Evolutionary conservation across 2,113 vertebrate genomes (phyloP), one percentile per base, ranked within the genome.

Genomic region (Rhea pennata): DNA sequence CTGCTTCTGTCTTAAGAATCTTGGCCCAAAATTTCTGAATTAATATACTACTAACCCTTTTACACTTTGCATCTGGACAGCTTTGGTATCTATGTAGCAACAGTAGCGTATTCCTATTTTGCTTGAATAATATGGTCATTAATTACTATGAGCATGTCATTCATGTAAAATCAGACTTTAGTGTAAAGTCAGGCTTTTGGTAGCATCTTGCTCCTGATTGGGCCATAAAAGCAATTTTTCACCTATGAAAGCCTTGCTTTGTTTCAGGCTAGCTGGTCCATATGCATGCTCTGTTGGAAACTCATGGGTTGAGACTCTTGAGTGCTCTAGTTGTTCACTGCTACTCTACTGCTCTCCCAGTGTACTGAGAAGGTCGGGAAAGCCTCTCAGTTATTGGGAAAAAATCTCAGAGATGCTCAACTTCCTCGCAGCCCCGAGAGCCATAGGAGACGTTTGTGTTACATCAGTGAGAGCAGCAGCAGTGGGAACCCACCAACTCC

Each of bases 371-470:
- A 64, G 51, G 26, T 71, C 3, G 8, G 54, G 15, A 7, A 89
- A 8, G n/a, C 4, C 10, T 67, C 19, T 5, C 17, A 46, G 14
- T 74, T 84, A 8, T 2, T 21, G 50, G 46, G 12, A 75, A n/a
- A 69, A 12, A 15, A 36, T 48, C 31, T 78, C 20, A 48, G 22
- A 48, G n/a, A 61, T 12, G 5, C 20, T 86, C 82, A 67, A 56
- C 6, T 46, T 70, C 27, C 2, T 67, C 2, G 2, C 3, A 2
- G 14, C 2, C 7, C 39, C 9, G 74, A 70, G 62, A 88, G 19
- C 44, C 23, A 16, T 9, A 19, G 36, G 22, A 61, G 29, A 70
- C 70, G n/a, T 20, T 29, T 56, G 1, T 0, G 0, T 7, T 50
- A 16, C 14, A 33, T 51, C 23, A 44, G 40, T 19, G 51, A 56